phyloP scores from a whole-genome alignment of 2,113 vertebrate genomes.

The Etheostoma cragini region DNA sequence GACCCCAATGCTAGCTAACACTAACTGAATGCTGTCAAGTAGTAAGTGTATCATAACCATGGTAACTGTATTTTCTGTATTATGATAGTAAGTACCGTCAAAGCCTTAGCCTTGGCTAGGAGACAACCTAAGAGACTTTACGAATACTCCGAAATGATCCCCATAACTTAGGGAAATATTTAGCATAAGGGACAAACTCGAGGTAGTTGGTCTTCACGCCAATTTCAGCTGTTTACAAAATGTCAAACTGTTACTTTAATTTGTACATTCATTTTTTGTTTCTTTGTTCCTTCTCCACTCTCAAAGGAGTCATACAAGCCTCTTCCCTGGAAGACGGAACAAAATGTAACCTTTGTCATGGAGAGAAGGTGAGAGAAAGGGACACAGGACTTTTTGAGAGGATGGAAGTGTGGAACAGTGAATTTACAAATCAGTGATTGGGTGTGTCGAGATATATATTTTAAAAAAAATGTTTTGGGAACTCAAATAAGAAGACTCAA shows the following conservation, averaged over 20 bases:
- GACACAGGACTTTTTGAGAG: background rate
- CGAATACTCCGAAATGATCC: no score
- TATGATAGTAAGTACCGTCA: no score
- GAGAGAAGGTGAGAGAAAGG: slow-evolving; percentile 76
- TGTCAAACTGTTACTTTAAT: background rate
- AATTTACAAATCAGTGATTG: background rate
- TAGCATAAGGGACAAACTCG: no score
- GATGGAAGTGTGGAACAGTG: background rate
- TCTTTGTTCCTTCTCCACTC: background rate
- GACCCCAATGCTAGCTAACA: no score
- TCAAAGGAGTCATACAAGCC: slow-evolving; percentile 72
- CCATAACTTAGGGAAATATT: no score
- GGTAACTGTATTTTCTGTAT: no score
- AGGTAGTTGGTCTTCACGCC: background rate
- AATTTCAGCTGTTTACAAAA: background rate
- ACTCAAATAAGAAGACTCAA: background rate
- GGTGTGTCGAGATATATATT: no score
- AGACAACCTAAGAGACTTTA: no score
- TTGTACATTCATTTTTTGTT: background rate
- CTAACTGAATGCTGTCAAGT: no score
- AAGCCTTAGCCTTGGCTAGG: no score
- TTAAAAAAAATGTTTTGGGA: background rate
- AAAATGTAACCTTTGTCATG: background rate
- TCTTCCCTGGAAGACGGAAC: slow-evolving; percentile 60
- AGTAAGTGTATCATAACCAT: no score